A percentile compares a stretch with the other conserved stretches of the same genome.
These are phyloP conservation scores for Diabrotica undecimpunctata DNA, from an alignment of 1,140 invertebrate species.

Conservation along the genomic window DNA sequence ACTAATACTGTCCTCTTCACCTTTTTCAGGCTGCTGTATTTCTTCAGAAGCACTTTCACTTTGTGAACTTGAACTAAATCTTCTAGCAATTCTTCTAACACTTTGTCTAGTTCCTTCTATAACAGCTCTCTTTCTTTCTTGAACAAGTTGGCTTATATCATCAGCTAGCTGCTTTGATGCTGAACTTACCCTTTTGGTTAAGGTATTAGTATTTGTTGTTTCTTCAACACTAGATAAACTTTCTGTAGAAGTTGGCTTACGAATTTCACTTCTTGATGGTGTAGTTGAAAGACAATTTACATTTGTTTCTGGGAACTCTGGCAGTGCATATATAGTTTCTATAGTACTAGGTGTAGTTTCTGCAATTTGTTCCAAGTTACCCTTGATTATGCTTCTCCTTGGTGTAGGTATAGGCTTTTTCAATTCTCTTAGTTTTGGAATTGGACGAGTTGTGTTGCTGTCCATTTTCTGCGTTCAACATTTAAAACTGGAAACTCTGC, in stretches of 20 bases:
- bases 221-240: slow-evolving; percentile 8
- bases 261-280: slow-evolving; percentile 8
- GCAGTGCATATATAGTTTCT: neutral
- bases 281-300: neutral
- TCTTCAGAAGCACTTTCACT: slow-evolving; percentile 23
- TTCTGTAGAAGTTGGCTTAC: slow-evolving; percentile 15
- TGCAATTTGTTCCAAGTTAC: slow-evolving; percentile 10
- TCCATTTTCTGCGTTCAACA: slow-evolving; percentile 26
- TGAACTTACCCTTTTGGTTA: slow-evolving; percentile 37
- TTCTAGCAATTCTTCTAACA: slow-evolving; percentile 46
- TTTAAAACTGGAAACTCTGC: neutral
- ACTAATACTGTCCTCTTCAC: slow-evolving; percentile 32
- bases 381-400: slow-evolving; percentile 20
- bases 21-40: slow-evolving; percentile 15
- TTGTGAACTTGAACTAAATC: slow-evolving; percentile 41
- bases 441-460: slow-evolving; percentile 32
- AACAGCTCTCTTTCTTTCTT: slow-evolving; percentile 50
- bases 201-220: slow-evolving; percentile 24
- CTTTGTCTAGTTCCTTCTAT: slow-evolving; percentile 53
- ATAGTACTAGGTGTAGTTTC: slow-evolving; percentile 19
- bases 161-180: slow-evolving; percentile 52
- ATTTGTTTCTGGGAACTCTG: neutral
- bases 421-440: slow-evolving; percentile 15
- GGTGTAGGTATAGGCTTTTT: slow-evolving; percentile 40
- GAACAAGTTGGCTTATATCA: slow-evolving; percentile 52